Percentiles rank a stretch among this genome's conserved stretches.
phyloP scores from a whole-genome alignment of 2,797 vertebrate genomes.

The Trichosurus vulpecula region DNA sequence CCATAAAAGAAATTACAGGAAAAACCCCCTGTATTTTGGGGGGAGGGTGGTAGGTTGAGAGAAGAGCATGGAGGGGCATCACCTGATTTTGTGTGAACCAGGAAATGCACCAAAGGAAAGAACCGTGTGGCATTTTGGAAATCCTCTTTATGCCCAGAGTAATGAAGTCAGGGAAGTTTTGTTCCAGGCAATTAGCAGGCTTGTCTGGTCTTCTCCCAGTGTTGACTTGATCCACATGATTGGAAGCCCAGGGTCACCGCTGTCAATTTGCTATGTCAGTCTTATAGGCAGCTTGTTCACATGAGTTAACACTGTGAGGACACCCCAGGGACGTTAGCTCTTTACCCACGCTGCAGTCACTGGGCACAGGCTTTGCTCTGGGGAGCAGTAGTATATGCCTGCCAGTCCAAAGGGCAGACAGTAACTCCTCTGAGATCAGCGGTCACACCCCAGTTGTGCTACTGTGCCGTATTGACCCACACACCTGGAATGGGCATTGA shows the following conservation, averaged over 20 bases:
- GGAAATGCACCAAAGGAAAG: neutral
- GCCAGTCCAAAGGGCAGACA: neutral
- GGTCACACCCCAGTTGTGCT: neutral
- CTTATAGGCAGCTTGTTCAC: neutral
- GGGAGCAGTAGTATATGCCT: neutral
- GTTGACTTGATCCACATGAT: neutral
- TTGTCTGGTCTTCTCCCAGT: neutral
- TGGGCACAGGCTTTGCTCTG: neutral
- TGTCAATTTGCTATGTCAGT: neutral
- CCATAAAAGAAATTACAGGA: neutral
- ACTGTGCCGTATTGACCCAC: neutral
- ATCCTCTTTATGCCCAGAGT: neutral
- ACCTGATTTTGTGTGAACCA: neutral
- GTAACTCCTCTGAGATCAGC: neutral
- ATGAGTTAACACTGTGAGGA: neutral
- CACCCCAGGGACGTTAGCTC: neutral
- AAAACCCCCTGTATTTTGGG: neutral
- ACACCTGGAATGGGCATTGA: neutral
- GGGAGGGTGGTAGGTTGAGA: neutral
- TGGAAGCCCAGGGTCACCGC: neutral
- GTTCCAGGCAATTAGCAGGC: neutral
- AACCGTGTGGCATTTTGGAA: neutral
- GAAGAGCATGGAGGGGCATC: neutral
- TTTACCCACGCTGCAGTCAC: neutral
- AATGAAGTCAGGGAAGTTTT: neutral